Conservation (phyloP, 2,888 invertebrate species). For the Automeris io region DNA sequence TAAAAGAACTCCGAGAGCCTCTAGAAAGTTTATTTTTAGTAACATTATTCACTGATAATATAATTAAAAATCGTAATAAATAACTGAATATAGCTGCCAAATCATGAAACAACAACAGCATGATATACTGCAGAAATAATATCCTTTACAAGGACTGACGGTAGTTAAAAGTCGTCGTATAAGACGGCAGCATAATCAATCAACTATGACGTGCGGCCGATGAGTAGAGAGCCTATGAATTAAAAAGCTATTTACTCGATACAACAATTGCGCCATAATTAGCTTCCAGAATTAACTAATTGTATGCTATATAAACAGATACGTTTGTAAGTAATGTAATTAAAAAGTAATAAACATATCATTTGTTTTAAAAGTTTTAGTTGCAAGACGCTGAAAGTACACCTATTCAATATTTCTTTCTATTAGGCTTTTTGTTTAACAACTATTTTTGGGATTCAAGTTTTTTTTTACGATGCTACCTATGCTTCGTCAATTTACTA, state of each 20-base stretch:
- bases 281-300: neutral
- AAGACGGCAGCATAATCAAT: conserved; percentile 31
- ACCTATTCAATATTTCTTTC: too few species aligned
- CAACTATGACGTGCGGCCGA: conserved; percentile 28
- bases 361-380: too few species aligned
- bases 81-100: too few species aligned
- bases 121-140: conserved; percentile 5
- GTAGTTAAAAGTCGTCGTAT: conserved; percentile 5
- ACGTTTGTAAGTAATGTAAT: neutral
- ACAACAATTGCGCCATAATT: conserved; percentile 2
- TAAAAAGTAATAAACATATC: neutral
- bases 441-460: too few species aligned
- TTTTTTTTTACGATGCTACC: too few species aligned
- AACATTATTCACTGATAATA: too few species aligned
- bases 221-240: conserved; percentile 38
- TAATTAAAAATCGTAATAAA: too few species aligned
- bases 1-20: too few species aligned
- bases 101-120: conserved; percentile 13
- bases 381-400: too few species aligned
- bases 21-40: too few species aligned
- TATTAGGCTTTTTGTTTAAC: too few species aligned
- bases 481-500: too few species aligned
- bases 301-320: neutral
- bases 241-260: conserved; percentile 41
- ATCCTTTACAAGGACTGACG: conserved; percentile 1